Evolutionary conservation across 2,113 vertebrate genomes (phyloP).

Genomic region (Tretioscincus oriximinensis): DNA sequence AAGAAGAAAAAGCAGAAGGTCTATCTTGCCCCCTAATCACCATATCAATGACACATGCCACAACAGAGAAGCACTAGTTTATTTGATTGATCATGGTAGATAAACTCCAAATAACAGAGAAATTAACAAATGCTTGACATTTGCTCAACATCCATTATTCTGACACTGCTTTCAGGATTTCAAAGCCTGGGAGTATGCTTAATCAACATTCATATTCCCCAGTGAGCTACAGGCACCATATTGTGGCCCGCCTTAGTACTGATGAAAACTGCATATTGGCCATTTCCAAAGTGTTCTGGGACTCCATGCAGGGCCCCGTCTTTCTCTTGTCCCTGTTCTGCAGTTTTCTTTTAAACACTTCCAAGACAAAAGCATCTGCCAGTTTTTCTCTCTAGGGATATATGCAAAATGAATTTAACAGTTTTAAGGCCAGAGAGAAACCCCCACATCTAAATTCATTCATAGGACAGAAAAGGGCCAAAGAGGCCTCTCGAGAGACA

Average conservation of each 20-base stretch:
- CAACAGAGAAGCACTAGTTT: conserved; percentile 89
- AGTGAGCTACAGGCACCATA: conserved; percentile 94
- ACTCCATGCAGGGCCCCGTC: conserved; percentile 83
- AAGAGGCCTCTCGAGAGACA: conserved; percentile 90
- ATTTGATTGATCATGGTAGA: conserved; percentile 95
- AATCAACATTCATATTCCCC: conserved; percentile 99
- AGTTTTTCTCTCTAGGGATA: conserved; percentile 84
- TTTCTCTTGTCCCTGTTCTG: conserved; percentile 80
- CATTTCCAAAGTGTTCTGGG: conserved; percentile 92
- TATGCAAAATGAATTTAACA: conserved; percentile 91
- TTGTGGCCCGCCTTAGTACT: conserved; percentile 95
- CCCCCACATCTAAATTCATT: conserved; percentile 98
- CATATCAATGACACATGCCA: conserved; percentile 99
- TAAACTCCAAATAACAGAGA: conserved; percentile 99
- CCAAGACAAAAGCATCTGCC: conserved; percentile 93
- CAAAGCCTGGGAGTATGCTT: conserved; percentile 99
- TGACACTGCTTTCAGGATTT: conserved; percentile 98
- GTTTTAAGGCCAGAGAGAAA: conserved; percentile 88
- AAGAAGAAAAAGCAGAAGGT: conserved; percentile 76
- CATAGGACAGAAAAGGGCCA: conserved; percentile 91
- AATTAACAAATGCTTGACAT: conserved; percentile 99
- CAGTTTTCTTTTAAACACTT: conserved; percentile 88
- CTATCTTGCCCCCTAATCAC: conserved; percentile 91
- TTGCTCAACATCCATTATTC: conserved; percentile 99
- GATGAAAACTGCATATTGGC: conserved; percentile 99